Base-by-base conservation (phyloP, 2,113 vertebrate genomes). In the Pterocles burchelli region DNA sequence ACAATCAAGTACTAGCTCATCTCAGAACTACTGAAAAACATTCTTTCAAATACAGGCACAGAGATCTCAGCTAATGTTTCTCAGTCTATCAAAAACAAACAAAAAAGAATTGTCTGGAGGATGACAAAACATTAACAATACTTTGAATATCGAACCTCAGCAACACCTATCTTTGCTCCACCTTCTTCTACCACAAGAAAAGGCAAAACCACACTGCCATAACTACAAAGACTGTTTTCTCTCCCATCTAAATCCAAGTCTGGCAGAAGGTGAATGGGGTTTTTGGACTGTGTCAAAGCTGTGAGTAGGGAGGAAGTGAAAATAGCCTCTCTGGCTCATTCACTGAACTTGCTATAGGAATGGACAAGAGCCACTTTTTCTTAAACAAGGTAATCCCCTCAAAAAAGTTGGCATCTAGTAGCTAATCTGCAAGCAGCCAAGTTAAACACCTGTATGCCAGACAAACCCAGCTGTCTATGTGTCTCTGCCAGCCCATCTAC, bases 371-470 rank as follows among this genome's bases (percentile, higher is more conserved):
- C 26, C 49, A 68, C 61, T 75, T 84, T 67, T 90, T 83, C 76
- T 89, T 45, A 75, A 90, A 90, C 48, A 85, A 81, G 93, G 80
- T 41, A 73, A 94, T 84, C 43, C 65, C 85, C 90, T 86, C 68
- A 67, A 59, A 93, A 83, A 74, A 33, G 6, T 41, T 82, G 84
- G 38, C 80, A 75, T 46, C 62, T 67, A 18, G 63, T 14, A 71
- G 61, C 57, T 65, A 48, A 68, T 33, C 38, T 71, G 28, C 57
- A 81, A 78, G 65, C 61, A 90, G 86, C 80, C 94, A 94, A 87
- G 43, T 65, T 59, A 87, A 95, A 92, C 61, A 92, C 43, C 84
- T 75, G 38, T 66, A 65, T 78, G 93, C 48, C 95, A 95, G 94
- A 74, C 79, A 88, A 66, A 94, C 59, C 8, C 88, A 90, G 88